Conservation (phyloP, 1,140 invertebrate genomes). For the Drosophila suzukii region DNA sequence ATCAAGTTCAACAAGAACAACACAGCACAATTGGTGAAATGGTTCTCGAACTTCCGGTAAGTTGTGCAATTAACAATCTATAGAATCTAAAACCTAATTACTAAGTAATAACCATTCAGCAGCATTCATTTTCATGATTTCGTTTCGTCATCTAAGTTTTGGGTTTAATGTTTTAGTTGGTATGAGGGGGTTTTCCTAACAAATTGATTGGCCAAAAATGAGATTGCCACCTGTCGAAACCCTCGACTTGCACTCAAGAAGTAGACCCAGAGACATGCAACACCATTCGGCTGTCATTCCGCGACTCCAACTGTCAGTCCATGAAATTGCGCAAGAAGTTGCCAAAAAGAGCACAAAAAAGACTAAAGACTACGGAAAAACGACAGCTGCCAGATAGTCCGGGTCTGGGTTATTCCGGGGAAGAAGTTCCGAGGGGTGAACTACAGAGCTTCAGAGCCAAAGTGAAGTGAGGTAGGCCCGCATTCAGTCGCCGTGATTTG, state of each 20-base stretch:
- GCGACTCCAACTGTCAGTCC: constrained; percentile 59
- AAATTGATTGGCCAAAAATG: constrained; percentile 43
- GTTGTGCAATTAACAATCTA: constrained; percentile 80
- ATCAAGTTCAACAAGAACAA: constrained; percentile 99
- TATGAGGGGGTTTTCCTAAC: neutral
- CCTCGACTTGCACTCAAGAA: constrained; percentile 74
- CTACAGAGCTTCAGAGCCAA: neutral
- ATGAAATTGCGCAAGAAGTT: constrained; percentile 60
- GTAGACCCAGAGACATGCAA: constrained; percentile 57
- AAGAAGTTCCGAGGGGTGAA: neutral
- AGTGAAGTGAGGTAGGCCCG: constrained; percentile 36
- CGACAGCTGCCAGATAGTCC: constrained; percentile 39
- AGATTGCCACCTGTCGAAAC: constrained; percentile 68
- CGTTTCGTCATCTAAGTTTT: constrained; percentile 29
- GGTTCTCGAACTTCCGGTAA: constrained; percentile 99
- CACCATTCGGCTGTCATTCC: constrained; percentile 41
- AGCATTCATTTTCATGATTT: constrained; percentile 79
- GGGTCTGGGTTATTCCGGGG: constrained; percentile 18
- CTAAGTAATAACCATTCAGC: constrained; percentile 35
- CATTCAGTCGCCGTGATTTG: constrained; percentile 43
- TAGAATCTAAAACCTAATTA: constrained; percentile 1
- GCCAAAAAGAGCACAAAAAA: constrained; percentile 47
- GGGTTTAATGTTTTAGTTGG: constrained; percentile 1
- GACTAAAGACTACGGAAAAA: constrained; percentile 20
- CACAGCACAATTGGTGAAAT: constrained; percentile 99